Evolutionary conservation across 2,797 vertebrate genomes (phyloP).

Genomic region (Triplophysa yarkandensis): DNA sequence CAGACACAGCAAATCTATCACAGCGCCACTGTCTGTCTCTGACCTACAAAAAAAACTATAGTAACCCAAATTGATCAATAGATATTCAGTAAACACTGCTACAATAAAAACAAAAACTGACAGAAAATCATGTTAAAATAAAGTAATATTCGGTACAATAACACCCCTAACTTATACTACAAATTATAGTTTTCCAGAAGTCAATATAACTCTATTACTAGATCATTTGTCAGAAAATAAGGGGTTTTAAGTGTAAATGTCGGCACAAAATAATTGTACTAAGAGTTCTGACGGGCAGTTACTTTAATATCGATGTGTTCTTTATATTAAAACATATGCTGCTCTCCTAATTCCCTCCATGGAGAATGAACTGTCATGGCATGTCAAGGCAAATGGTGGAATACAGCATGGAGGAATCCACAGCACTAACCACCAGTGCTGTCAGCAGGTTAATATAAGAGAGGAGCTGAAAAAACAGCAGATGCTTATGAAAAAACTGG

Average conservation of each 20-base stretch:
- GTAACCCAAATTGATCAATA: too few relatives aligned
- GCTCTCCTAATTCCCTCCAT: constrained; percentile 25
- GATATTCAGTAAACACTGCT: too few relatives aligned
- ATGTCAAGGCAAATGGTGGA: background rate
- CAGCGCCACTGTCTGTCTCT: background rate
- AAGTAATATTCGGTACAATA: too few relatives aligned
- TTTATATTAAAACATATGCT: constrained; percentile 26
- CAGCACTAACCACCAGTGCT: constrained; percentile 18
- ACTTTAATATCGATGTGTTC: background rate
- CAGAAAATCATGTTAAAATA: too few relatives aligned
- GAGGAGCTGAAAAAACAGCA: constrained; percentile 9
- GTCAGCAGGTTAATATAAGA: background rate
- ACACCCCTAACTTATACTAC: too few relatives aligned
- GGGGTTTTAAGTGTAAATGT: background rate
- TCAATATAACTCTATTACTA: background rate
- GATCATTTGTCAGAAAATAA: constrained; percentile 9
- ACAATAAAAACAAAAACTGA: background rate
- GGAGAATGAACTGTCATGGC: constrained; percentile 11
- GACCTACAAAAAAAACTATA: background rate
- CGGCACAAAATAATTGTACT: background rate
- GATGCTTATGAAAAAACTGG: constrained; percentile 4
- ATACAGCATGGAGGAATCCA: constrained; percentile 12
- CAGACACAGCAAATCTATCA: background rate
- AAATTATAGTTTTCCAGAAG: background rate
- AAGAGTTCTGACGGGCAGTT: constrained; percentile 21